Evolutionary conservation across 2,888 invertebrate species (phyloP), one percentile per base, ranked within the genome.

Genomic region (Drosophila neoperkinsi): DNA sequence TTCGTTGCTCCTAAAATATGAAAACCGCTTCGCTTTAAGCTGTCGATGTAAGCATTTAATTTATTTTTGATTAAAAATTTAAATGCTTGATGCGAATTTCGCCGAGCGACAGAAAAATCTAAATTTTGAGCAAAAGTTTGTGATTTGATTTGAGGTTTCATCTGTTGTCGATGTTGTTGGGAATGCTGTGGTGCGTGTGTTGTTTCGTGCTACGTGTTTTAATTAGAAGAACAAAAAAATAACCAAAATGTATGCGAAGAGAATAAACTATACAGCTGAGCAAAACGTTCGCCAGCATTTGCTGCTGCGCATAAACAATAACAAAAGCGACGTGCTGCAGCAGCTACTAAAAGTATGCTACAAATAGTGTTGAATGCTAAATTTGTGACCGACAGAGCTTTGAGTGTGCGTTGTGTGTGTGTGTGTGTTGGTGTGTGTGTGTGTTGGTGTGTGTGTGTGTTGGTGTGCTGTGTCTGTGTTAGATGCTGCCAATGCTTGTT

Each of bases 281-380:
- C 30, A 7, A 38, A 70, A 57, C 69, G 61, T 64, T 73, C 78
- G 61, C 52, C 34, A 64, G 68, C 74, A 33, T 43, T 58, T 67
- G 56, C 51, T 71, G 69, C 63, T 60, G 58, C 55, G 58, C 73
- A 74, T 62, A 73, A 61, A 63, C 64, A 46, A 21, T 25, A 56
- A n/a, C 43, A 21, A 51, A 64, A 53, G 71, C 68, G 31, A 71
- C 52, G 71, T 73, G 71, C 67, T 55, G 49, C 60, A 67, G 57
- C 83, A 78, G 67, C 83, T 63, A 31, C 86, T 60, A 76, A 85
- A 87, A 80, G 88, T 85, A 85, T 89, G 88, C 88, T 71, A 89
- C 74, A 78, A 61, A 76, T 71, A 81, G 65, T 70, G 74, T 16
- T 74, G 59, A 70, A 72, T 71, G 65, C 78, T 69, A 79, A 77